phyloP scores from a whole-genome alignment of 2,888 invertebrate genomes.

The Cecidostiba fungosa region DNA sequence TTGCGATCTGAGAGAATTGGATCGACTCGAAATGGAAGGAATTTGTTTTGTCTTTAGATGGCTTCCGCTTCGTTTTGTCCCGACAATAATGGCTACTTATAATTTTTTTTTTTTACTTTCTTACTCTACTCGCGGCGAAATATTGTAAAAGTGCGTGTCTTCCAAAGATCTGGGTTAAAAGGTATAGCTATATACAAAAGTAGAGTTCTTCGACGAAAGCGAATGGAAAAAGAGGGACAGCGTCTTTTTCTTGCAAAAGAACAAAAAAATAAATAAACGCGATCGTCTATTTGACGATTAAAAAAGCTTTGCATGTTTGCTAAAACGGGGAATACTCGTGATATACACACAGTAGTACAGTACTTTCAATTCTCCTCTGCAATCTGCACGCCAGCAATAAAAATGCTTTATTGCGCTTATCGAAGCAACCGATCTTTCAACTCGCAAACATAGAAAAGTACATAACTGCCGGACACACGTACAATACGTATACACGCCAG shows the following conservation, averaged over 20 bases:
- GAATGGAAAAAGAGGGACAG: background rate
- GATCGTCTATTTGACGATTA: no score
- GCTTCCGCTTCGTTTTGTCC: background rate
- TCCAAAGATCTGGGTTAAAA: background rate
- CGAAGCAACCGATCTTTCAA: background rate
- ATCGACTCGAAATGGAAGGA: background rate
- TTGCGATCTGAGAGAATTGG: background rate
- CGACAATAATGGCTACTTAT: background rate
- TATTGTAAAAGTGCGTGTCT: conserved; percentile 3
- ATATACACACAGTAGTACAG: no score
- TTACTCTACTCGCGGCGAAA: background rate
- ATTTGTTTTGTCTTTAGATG: conserved; percentile 6
- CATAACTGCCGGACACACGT: background rate
- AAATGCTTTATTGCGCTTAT: background rate
- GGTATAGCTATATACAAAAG: background rate
- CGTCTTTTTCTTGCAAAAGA: background rate
- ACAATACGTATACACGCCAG: background rate
- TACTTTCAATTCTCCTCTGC: background rate
- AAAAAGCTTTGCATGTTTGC: no score
- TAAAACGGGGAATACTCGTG: no score
- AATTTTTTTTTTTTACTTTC: background rate
- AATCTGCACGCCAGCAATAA: background rate
- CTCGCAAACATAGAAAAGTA: background rate
- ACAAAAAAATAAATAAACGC: background rate
- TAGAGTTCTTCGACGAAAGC: no score